phyloP scores from a whole-genome alignment of 1,140 invertebrate genomes.

The Drosophila pseudoananassae region DNA sequence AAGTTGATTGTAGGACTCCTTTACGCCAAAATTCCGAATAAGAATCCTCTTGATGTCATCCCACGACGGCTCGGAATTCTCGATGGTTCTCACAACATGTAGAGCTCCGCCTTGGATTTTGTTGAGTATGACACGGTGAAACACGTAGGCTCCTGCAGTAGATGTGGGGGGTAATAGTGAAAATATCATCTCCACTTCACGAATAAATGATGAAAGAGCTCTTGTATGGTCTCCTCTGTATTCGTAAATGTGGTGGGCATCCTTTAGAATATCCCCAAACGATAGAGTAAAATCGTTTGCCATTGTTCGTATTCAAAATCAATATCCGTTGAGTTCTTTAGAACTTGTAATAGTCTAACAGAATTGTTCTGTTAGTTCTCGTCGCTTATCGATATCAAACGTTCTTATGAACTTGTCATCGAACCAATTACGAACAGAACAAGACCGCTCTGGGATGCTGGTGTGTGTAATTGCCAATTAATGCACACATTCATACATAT shows the following conservation, averaged over 20 bases:
- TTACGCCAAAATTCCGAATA: constrained; percentile 3
- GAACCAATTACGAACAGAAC: no score
- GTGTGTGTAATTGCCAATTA: no score
- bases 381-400: no score
- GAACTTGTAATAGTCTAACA: neutral
- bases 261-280: constrained; percentile 1
- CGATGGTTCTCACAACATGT: constrained; percentile 4
- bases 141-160: neutral
- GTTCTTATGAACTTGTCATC: no score
- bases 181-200: constrained; percentile 18
- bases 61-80: neutral
- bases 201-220: constrained; percentile 37
- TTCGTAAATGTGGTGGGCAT: constrained; percentile 1
- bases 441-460: no score
- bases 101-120: constrained; percentile 1
- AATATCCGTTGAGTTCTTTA: constrained; percentile 1
- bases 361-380: no score
- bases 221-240: constrained; percentile 18
- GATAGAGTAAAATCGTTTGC: constrained; percentile 1
- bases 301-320: neutral
- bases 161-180: constrained; percentile 2
- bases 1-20: neutral
- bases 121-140: neutral
- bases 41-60: constrained; percentile 4
- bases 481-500: no score